Evolutionary conservation across 1,140 invertebrate species (phyloP).

Genomic region (Amphibalanus amphitrite): DNA sequence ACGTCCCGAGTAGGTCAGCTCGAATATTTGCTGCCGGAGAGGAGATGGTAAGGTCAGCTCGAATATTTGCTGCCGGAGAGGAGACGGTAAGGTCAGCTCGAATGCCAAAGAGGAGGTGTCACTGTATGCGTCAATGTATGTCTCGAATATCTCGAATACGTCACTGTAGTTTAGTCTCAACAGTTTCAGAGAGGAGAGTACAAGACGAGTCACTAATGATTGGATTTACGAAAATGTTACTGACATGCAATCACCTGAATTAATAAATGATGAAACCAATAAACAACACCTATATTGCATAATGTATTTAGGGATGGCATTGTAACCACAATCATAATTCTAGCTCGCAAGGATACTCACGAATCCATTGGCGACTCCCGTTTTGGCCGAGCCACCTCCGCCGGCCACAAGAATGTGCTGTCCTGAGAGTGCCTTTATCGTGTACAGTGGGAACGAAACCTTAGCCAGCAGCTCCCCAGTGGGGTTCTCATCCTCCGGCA

Average conservation of each 20-base stretch:
- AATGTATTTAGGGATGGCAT: too few relatives aligned
- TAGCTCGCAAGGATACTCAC: constrained; percentile 27
- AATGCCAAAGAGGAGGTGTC: too few relatives aligned
- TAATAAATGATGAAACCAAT: neutral
- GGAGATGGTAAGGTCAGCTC: too few relatives aligned
- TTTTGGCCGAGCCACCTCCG: constrained; percentile 85
- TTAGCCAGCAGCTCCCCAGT: constrained; percentile 22
- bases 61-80: too few relatives aligned
- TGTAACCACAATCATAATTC: neutral
- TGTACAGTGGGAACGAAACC: constrained; percentile 82
- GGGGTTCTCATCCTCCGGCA: too few relatives aligned
- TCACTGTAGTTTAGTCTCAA: too few relatives aligned
- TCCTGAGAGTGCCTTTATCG: constrained; percentile 70
- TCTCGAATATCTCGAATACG: too few relatives aligned
- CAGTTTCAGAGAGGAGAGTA: neutral
- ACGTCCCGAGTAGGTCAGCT: constrained; percentile 59
- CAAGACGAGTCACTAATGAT: neutral
- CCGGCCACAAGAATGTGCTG: constrained; percentile 86
- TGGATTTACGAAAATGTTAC: neutral
- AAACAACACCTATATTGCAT: neutral
- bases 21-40: constrained; percentile 57
- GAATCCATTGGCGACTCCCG: constrained; percentile 88
- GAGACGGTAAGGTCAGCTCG: too few relatives aligned
- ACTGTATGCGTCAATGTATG: too few relatives aligned
- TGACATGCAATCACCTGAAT: neutral